Evolutionary conservation across 2,888 invertebrate genomes (phyloP), one percentile per base, ranked within the genome.

Genomic region (Frankliniella fusca): DNA sequence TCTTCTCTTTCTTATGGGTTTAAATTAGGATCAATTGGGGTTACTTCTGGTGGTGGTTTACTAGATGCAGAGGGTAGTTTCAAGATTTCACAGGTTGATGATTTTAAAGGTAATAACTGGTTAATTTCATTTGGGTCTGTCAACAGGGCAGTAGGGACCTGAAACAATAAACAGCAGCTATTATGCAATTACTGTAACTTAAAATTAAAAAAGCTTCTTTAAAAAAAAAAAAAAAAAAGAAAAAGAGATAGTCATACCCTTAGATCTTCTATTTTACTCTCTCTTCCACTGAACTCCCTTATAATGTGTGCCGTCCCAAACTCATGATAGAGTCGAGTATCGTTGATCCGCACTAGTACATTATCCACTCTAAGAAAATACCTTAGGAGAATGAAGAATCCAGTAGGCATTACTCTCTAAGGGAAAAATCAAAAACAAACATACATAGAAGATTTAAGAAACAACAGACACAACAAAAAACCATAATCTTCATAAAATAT

Each of bases 301-400:
- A 97, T 87, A 54, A 98, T 90, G 88, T 93, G 95, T 86, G 94
- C 89, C 27, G 94, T 92, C 81, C 92, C 92, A 83, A 93, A 91
- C 88, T 94, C 93, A 86, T 94, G 94, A 87, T 95, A 95, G 87
- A 94, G 91, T 85, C 97, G 91, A 0, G 98, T 97, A 87, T 98
- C 98, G 86, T 95, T 93, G 76, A 97, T 91, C 84, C 95, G 91
- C 1, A 97, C 92, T 88, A 98, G 89, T 0, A 99, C 98, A 87
- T 95, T 93, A 87, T 99, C 99, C 2, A 99, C 96, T 86, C 99
- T 91, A 84, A 99, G 90, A 88, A 98, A 99, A 87, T 95, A 97
- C 85, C 99, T 91, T 83, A 96, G 89, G 11, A 99, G 90, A 81
- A 98, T 92, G 88, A 96, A 98, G 90, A 97, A 97, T 84, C 96